Conservation (phyloP, 2,113 vertebrate species). For the Hemibagrus wyckioides region DNA sequence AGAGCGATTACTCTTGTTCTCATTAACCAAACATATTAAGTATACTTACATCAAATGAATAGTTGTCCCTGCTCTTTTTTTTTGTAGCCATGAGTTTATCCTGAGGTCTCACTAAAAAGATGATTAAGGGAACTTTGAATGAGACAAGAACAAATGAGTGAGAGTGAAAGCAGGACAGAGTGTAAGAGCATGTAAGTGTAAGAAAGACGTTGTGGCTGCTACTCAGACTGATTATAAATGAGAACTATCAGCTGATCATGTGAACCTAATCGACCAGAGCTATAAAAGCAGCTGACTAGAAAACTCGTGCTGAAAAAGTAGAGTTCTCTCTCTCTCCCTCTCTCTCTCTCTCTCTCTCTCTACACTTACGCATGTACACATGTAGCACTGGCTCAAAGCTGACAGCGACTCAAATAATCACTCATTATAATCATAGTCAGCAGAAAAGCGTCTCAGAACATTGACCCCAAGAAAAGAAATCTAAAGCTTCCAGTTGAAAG, state of each 20-base stretch:
- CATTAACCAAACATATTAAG: not conserved
- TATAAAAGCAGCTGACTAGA: conserved; percentile 49
- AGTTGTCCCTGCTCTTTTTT: conserved; percentile 68
- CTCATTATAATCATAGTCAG: not conserved
- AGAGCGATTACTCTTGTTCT: not conserved
- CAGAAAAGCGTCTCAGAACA: too few species aligned
- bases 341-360: conserved; percentile 4
- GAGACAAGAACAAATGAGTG: not conserved
- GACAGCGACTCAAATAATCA: not conserved
- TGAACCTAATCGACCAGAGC: conserved; percentile 44
- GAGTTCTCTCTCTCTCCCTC: not conserved
- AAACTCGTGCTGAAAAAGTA: conserved; percentile 37
- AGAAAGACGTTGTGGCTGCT: conserved; percentile 5
- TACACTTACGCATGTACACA: too few species aligned
- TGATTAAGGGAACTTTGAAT: conserved; percentile 2
- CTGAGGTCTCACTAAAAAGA: conserved; percentile 25
- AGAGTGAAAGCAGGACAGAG: not conserved
- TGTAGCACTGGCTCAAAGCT: too few species aligned
- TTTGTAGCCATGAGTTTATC: conserved; percentile 66
- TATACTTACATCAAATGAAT: conserved; percentile 72
- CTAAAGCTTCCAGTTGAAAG: too few species aligned
- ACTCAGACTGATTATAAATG: conserved; percentile 32
- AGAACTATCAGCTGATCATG: conserved; percentile 46
- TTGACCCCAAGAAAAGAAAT: too few species aligned
- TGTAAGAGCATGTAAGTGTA: not conserved